phyloP scores from a whole-genome alignment of 2,797 vertebrate species.

The Pseudocheirus occidentalis region DNA sequence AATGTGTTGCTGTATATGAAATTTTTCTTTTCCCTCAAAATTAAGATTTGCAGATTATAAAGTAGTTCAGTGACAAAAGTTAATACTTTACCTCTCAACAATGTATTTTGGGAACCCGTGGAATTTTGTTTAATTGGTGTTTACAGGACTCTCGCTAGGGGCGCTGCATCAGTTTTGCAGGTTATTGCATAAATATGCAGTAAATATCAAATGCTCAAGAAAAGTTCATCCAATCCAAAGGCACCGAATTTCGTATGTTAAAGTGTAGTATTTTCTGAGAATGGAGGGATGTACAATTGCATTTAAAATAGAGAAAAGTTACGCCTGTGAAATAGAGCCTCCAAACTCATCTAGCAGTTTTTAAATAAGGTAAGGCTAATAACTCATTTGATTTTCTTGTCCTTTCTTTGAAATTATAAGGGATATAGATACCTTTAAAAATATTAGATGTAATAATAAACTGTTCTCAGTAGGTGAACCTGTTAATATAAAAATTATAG shows the following conservation, averaged over 20 bases:
- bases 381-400: background rate
- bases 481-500: background rate
- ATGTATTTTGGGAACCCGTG: background rate
- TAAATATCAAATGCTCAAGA: conserved; percentile 20
- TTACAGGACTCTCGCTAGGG: conserved; percentile 18
- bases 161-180: background rate
- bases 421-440: background rate
- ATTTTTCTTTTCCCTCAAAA: background rate
- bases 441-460: background rate
- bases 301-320: background rate
- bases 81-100: background rate
- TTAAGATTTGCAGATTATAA: background rate
- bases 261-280: background rate
- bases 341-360: background rate
- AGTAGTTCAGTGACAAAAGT: background rate
- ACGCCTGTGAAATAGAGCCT: background rate
- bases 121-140: conserved; percentile 22
- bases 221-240: background rate
- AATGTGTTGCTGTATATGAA: background rate
- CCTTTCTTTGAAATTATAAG: background rate
- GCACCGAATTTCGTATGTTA: background rate
- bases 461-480: background rate
- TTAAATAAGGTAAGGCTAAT: background rate
- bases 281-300: background rate
- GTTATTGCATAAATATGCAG: conserved; percentile 35